Evolutionary conservation across 2,797 vertebrate genomes (phyloP).

Genomic region (Micromesistius poutassou): DNA sequence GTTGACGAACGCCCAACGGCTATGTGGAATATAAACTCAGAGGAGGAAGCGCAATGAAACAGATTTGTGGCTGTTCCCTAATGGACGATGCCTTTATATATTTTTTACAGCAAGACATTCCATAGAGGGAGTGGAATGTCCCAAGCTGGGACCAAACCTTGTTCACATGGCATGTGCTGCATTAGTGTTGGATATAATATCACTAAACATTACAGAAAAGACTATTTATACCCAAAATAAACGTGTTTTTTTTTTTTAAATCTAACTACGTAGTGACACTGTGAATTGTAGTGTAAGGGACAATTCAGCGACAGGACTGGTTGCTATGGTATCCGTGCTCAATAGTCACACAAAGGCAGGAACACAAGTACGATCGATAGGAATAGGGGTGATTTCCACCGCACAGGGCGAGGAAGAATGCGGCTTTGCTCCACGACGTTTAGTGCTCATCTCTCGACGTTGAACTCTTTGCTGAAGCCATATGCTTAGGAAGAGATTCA

Average conservation of each 20-base stretch:
- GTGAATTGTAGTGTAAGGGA: conserved; percentile 58
- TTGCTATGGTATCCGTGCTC: conserved; percentile 36
- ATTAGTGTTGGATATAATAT: conserved; percentile 26
- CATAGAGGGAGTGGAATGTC: conserved; percentile 13
- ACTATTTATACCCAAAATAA: conserved; percentile 36
- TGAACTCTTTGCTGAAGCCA: neutral
- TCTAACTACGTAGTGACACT: conserved; percentile 71
- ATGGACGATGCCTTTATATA: conserved; percentile 19
- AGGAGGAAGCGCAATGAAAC: conserved; percentile 30
- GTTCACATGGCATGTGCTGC: conserved; percentile 20
- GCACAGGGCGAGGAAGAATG: neutral
- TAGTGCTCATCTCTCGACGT: neutral
- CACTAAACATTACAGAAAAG: conserved; percentile 31
- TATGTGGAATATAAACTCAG: conserved; percentile 40
- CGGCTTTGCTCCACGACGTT: neutral
- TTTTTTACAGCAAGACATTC: conserved; percentile 29
- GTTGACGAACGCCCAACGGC: conserved; percentile 27
- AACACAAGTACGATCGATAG: conserved; percentile 5
- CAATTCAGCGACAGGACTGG: conserved; percentile 48
- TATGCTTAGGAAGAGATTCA: neutral
- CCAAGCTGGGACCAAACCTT: conserved; percentile 12
- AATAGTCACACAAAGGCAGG: conserved; percentile 15
- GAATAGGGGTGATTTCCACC: neutral
- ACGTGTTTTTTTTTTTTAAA: conserved; percentile 28
- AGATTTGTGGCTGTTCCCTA: conserved; percentile 23